Percentiles rank a stretch among this genome's conserved stretches.
These are phyloP conservation scores for Austrofundulus limnaeus DNA, from an alignment of 2,113 vertebrate species.

Conservation along the genomic window DNA sequence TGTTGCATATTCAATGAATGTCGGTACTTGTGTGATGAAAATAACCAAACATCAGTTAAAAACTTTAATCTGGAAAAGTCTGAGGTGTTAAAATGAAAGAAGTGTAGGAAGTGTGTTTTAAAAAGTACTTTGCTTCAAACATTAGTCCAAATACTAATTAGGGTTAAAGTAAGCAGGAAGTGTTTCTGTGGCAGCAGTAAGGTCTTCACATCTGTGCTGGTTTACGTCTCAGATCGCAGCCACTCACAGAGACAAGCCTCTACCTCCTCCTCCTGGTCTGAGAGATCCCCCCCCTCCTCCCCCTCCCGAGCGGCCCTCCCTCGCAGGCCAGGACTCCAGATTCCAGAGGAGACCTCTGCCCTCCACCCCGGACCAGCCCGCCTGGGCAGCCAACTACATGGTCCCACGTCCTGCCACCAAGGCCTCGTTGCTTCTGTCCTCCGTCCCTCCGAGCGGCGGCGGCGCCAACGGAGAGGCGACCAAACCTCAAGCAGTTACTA, in stretches of 20 bases:
- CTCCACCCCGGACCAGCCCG: constrained; percentile 86
- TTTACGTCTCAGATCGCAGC: constrained; percentile 74
- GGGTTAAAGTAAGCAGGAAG: not conserved
- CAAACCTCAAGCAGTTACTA: constrained; percentile 88
- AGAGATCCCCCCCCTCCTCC: constrained; percentile 92
- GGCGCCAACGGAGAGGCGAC: constrained; percentile 77
- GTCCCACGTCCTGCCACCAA: constrained; percentile 83
- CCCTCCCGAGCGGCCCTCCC: constrained; percentile 88
- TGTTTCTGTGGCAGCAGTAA: not conserved
- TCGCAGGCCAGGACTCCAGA: constrained; percentile 76
- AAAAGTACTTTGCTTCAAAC: not conserved
- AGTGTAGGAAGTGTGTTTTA: no score
- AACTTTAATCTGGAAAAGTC: no score
- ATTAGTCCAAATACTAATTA: not conserved
- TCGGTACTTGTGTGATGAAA: no score
- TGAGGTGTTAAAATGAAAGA: no score
- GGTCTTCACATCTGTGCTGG: constrained; percentile 7
- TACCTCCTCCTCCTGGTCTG: constrained; percentile 90
- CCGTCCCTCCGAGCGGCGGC: constrained; percentile 56
- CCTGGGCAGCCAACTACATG: constrained; percentile 86
- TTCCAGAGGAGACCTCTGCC: constrained; percentile 91
- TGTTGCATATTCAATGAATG: no score
- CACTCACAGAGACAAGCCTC: constrained; percentile 93
- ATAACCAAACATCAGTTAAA: no score
- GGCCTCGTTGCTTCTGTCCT: constrained; percentile 56